Evolutionary conservation across 2,113 vertebrate genomes (phyloP).

Genomic region (Takifugu bimaculatus): DNA sequence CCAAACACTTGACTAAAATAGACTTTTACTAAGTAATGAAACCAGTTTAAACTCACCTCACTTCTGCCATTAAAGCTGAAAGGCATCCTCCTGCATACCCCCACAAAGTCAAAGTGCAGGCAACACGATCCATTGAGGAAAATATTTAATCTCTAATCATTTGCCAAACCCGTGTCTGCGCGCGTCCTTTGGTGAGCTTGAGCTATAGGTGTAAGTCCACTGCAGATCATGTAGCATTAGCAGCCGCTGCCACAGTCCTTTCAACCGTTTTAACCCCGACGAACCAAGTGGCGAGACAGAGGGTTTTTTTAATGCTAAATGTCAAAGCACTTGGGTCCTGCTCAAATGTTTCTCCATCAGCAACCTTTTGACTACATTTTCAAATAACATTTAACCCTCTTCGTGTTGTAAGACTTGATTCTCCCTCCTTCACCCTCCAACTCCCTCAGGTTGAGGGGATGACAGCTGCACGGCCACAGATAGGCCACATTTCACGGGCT

Average conservation of each 20-base stretch:
- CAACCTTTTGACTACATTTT: background rate
- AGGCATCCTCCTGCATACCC: slow-evolving; percentile 56
- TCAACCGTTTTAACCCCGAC: slow-evolving; percentile 32
- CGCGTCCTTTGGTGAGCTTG: slow-evolving; percentile 42
- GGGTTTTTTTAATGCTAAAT: slow-evolving; percentile 15
- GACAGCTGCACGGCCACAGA: slow-evolving; percentile 69
- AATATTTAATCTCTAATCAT: slow-evolving; percentile 57
- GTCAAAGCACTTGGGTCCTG: slow-evolving; percentile 34
- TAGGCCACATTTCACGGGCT: slow-evolving; percentile 64
- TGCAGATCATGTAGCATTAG: slow-evolving; percentile 71
- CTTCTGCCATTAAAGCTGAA: slow-evolving; percentile 27
- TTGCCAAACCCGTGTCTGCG: slow-evolving; percentile 28
- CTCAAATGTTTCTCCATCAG: background rate
- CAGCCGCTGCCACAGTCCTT: slow-evolving; percentile 35
- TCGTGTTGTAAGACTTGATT: slow-evolving; percentile 11
- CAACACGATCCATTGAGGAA: slow-evolving; percentile 57
- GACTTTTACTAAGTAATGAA: background rate
- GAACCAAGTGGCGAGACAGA: background rate
- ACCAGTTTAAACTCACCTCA: slow-evolving; percentile 41
- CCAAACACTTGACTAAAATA: slow-evolving; percentile 16
- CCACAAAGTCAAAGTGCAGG: slow-evolving; percentile 54
- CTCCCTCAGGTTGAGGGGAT: slow-evolving; percentile 45
- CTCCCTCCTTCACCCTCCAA: slow-evolving; percentile 11
- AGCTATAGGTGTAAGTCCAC: slow-evolving; percentile 66
- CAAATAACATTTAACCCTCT: slow-evolving; percentile 15